These are phyloP conservation scores for Euura saliciscinereae DNA, from an alignment of 1,140 invertebrate species.

Conservation along the genomic window DNA sequence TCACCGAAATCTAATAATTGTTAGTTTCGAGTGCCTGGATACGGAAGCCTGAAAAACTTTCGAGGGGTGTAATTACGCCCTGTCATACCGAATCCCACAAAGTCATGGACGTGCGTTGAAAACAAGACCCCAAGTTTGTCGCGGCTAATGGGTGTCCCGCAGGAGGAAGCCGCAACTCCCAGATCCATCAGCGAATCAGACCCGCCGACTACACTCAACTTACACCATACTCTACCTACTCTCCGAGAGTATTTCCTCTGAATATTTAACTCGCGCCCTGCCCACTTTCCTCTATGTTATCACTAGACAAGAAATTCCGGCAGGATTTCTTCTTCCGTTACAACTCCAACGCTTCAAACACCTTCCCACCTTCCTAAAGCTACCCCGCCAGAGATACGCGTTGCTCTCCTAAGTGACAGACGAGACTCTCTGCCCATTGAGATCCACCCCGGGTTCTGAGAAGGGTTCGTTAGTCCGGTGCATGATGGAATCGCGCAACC, in stretches of 20 bases:
- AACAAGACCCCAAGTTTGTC: background rate
- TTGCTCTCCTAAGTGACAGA: background rate
- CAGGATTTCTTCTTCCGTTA: background rate
- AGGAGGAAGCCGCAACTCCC: conserved; percentile 12
- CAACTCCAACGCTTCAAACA: no score
- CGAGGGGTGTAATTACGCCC: background rate
- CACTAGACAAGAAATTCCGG: background rate
- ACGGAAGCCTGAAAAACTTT: no score
- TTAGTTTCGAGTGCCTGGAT: no score
- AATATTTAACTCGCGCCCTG: conserved; percentile 12
- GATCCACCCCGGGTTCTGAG: conserved; percentile 1
- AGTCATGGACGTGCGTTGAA: background rate
- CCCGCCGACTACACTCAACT: background rate
- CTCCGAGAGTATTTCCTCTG: background rate
- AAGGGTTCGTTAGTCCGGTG: conserved; percentile 12
- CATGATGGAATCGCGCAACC: no score
- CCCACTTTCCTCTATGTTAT: background rate
- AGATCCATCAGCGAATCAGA: conserved; percentile 14
- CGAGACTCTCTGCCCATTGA: background rate
- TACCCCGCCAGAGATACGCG: no score
- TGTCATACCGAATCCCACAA: background rate
- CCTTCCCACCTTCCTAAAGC: no score
- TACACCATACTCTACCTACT: conserved; percentile 2
- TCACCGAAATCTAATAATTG: no score
- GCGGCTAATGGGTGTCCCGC: conserved; percentile 15